Evolutionary conservation across 2,113 vertebrate species (phyloP).

Genomic region (Lichenostomus cassidix): DNA sequence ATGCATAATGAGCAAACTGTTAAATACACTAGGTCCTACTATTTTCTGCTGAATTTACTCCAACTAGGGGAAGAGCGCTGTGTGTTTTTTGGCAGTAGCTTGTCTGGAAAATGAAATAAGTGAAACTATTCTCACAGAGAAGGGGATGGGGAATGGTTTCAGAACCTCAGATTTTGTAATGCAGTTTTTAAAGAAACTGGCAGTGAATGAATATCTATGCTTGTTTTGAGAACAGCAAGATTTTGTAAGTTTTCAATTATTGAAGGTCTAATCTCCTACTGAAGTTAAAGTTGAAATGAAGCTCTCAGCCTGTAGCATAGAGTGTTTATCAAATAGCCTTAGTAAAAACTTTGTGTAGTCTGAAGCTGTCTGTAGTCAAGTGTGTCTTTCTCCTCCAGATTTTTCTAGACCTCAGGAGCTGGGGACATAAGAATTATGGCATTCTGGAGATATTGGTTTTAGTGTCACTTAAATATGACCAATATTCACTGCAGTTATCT

Average conservation of each 20-base stretch:
- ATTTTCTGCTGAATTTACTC: constrained; percentile 18
- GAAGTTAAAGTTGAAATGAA: background rate
- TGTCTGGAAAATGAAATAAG: constrained; percentile 37
- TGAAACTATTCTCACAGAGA: background rate
- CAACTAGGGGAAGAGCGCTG: background rate
- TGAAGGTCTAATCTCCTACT: background rate
- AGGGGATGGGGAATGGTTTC: background rate
- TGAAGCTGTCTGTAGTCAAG: background rate
- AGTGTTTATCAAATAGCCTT: background rate
- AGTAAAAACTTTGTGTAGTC: background rate
- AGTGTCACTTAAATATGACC: background rate
- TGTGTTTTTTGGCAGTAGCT: constrained; percentile 25
- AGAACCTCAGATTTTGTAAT: background rate
- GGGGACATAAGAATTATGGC: background rate
- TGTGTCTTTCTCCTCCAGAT: background rate
- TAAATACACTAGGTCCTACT: background rate
- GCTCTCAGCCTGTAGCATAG: background rate
- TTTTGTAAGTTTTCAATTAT: background rate
- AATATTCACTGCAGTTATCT: background rate
- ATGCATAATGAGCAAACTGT: background rate
- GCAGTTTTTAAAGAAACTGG: background rate
- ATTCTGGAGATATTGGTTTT: background rate
- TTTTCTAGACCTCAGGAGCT: background rate
- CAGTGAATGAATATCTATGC: background rate
- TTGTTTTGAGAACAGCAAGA: background rate